phyloP scores from a whole-genome alignment of 1,140 invertebrate species.

The Drosophila tristis region DNA sequence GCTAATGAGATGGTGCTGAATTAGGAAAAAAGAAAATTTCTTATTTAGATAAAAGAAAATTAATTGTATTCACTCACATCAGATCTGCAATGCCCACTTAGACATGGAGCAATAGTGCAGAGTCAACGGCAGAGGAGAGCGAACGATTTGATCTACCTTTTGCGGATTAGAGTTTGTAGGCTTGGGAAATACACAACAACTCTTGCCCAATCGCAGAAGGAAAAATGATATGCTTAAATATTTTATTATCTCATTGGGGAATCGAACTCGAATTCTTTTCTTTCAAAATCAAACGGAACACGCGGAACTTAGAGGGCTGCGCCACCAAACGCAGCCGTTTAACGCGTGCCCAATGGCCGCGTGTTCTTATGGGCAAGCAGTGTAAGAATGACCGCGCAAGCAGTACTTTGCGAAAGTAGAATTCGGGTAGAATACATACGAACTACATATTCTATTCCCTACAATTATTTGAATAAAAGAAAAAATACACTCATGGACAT shows the following conservation, averaged over 20 bases:
- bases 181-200: slow-evolving; percentile 54
- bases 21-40: no score
- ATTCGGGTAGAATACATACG: slow-evolving; percentile 4
- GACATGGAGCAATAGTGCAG: slow-evolving; percentile 67
- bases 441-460: not conserved
- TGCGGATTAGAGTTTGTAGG: slow-evolving; percentile 77
- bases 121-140: slow-evolving; percentile 69
- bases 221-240: slow-evolving; percentile 6
- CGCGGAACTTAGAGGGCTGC: not conserved
- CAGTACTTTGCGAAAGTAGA: slow-evolving; percentile 11
- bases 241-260: not conserved
- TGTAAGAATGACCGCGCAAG: slow-evolving; percentile 20
- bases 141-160: slow-evolving; percentile 83
- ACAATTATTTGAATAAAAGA: no score
- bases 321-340: slow-evolving; percentile 3
- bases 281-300: not conserved
- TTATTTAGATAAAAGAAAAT: slow-evolving; percentile 16
- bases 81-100: slow-evolving; percentile 73
- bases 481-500: no score
- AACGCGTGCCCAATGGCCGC: accelerated
- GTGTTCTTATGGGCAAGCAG: slow-evolving; percentile 40
- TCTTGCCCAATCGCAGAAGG: slow-evolving; percentile 79
- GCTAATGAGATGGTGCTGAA: slow-evolving; percentile 21
- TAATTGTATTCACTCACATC: slow-evolving; percentile 67
- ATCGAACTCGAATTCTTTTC: slow-evolving; percentile 28